A percentile compares a stretch with the other conserved stretches of the same genome.
These are phyloP conservation scores for Harpagoxenus sublaevis DNA, from an alignment of 2,888 invertebrate species.

Conservation along the genomic window DNA sequence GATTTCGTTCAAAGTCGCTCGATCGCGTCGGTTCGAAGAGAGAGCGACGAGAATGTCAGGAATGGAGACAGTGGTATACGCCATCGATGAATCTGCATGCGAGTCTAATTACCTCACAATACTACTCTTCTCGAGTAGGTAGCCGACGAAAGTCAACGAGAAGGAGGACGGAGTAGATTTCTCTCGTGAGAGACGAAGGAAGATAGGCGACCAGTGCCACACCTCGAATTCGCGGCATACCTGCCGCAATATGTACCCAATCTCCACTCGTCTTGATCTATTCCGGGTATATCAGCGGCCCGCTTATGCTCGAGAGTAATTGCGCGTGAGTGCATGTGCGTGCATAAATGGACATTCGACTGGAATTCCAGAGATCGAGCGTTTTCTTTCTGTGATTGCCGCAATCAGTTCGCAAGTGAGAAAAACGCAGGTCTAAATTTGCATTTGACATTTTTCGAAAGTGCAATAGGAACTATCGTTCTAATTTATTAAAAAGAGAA, in stretches of 20 bases:
- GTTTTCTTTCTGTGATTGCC: slow-evolving; percentile 46
- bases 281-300: slow-evolving; percentile 68
- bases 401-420: neutral
- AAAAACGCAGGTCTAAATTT: neutral
- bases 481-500: neutral
- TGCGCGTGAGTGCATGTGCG: slow-evolving; percentile 51
- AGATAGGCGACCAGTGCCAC: slow-evolving; percentile 73
- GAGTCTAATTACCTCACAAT: slow-evolving; percentile 70
- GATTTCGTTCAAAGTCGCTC: slow-evolving; percentile 7
- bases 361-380: slow-evolving; percentile 28
- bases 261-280: slow-evolving; percentile 74
- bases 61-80: slow-evolving; percentile 49
- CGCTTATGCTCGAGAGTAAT: slow-evolving; percentile 58
- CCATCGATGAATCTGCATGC: slow-evolving; percentile 68
- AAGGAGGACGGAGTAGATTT: slow-evolving; percentile 60
- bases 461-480: neutral
- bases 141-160: slow-evolving; percentile 41
- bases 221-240: slow-evolving; percentile 84
- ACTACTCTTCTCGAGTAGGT: slow-evolving; percentile 44
- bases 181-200: slow-evolving; percentile 62
- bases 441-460: neutral
- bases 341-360: slow-evolving; percentile 41
- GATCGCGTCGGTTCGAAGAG: neutral
- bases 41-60: slow-evolving; percentile 36
- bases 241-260: slow-evolving; percentile 69